These are phyloP conservation scores for Dissostichus mawsoni DNA, from an alignment of 2,113 vertebrate species.

Conservation along the genomic window DNA sequence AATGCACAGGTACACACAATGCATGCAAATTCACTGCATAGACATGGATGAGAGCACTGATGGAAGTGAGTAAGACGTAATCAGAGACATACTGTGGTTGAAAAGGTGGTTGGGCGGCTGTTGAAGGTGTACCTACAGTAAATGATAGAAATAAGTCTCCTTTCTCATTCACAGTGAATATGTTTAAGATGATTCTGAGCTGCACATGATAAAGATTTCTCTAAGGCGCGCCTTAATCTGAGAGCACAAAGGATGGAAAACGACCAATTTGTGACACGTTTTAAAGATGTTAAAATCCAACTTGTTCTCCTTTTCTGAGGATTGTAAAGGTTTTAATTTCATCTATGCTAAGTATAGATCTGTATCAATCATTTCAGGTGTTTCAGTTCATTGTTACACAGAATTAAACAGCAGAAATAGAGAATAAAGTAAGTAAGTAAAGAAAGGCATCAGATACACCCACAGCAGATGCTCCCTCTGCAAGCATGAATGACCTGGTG, in stretches of 20 bases:
- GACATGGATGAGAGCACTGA: conserved; percentile 46
- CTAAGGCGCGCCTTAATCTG: neutral
- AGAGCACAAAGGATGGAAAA: no score
- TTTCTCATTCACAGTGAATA: conserved; percentile 55
- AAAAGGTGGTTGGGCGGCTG: conserved; percentile 77
- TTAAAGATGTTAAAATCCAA: neutral
- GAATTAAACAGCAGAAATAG: conserved; percentile 1
- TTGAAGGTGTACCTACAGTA: conserved; percentile 79
- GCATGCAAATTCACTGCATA: conserved; percentile 62
- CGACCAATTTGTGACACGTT: neutral
- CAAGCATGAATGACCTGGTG: conserved; percentile 68
- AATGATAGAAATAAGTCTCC: conserved; percentile 65
- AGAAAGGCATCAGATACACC: conserved; percentile 57
- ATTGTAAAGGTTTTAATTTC: no score
- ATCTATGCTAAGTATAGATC: neutral
- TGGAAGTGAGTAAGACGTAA: conserved; percentile 70
- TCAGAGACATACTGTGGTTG: conserved; percentile 79
- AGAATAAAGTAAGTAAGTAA: neutral
- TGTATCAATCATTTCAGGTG: neutral
- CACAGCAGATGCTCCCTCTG: conserved; percentile 73
- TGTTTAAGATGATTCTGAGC: conserved; percentile 11
- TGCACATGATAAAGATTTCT: neutral
- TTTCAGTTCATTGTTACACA: neutral
- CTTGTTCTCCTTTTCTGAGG: no score
- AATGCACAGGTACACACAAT: neutral